phyloP scores from a whole-genome alignment of 2,113 vertebrate species.

The Poeciliopsis retropinna region DNA sequence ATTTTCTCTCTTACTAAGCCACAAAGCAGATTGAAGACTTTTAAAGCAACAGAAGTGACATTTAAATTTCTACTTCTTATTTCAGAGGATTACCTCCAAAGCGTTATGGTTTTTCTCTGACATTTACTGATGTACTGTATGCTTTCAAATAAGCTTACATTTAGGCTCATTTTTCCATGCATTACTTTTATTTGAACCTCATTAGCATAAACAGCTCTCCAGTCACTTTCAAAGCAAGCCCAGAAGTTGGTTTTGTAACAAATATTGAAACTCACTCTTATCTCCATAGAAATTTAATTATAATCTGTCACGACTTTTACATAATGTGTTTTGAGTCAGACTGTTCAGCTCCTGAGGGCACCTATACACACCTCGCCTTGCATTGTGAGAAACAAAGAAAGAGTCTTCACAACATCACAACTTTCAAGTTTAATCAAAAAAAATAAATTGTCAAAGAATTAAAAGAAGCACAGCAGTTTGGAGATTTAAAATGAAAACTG shows the following conservation, averaged over 20 bases:
- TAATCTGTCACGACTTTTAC: constrained; percentile 51
- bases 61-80: neutral
- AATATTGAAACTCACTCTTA: constrained; percentile 9
- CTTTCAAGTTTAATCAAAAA: neutral
- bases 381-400: constrained; percentile 17
- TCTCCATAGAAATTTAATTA: constrained; percentile 55
- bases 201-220: neutral
- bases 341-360: constrained; percentile 14
- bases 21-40: neutral
- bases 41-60: neutral
- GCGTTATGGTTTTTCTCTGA: neutral
- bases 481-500: constrained; percentile 18
- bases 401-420: constrained; percentile 10
- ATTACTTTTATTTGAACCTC: neutral
- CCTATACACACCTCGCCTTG: constrained; percentile 29
- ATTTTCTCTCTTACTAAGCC: neutral
- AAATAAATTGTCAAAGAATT: neutral
- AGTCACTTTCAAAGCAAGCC: neutral
- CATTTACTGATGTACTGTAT: neutral
- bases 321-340: constrained; percentile 37
- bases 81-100: neutral
- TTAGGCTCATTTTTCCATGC: neutral
- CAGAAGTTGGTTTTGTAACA: constrained; percentile 5
- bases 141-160: neutral
- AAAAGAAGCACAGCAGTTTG: constrained; percentile 9